These are phyloP conservation scores for Pogonophryne albipinna DNA, from an alignment of 2,797 vertebrate species.

Conservation along the genomic window DNA sequence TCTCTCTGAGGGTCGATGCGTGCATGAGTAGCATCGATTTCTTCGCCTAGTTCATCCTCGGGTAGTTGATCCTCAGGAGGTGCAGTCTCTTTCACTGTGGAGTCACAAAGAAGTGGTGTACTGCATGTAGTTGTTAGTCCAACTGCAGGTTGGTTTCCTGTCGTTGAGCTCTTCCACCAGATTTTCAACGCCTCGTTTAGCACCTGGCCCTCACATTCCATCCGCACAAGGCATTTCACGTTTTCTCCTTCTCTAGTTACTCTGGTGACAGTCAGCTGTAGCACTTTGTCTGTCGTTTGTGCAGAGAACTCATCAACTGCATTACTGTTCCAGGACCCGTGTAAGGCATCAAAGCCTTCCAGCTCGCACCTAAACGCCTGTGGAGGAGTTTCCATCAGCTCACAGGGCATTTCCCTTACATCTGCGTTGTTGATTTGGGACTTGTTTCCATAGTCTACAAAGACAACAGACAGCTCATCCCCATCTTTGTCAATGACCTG, in stretches of 20 bases:
- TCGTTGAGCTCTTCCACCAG: conserved; percentile 74
- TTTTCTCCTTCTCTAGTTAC: conserved; percentile 54
- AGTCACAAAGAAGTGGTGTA: conserved; percentile 8
- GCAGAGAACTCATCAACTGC: conserved; percentile 83
- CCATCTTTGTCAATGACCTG: conserved; percentile 78
- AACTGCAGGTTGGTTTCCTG: conserved; percentile 21
- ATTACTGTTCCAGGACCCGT: conserved; percentile 85
- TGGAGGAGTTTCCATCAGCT: conserved; percentile 81
- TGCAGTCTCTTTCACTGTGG: not conserved
- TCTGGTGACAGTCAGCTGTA: conserved; percentile 85
- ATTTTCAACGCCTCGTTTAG: conserved; percentile 87
- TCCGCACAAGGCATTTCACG: conserved; percentile 80
- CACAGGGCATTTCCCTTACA: conserved; percentile 82
- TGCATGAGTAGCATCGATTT: conserved; percentile 1
- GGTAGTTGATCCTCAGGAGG: not conserved
- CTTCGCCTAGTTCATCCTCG: not conserved
- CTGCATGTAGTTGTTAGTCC: not conserved
- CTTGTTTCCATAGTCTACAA: conserved; percentile 92
- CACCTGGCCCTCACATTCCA: conserved; percentile 82
- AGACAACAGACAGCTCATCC: conserved; percentile 78
- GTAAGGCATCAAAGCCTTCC: conserved; percentile 84
- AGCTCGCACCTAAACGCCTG: conserved; percentile 92
- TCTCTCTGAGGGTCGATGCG: not conserved
- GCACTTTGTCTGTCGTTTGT: conserved; percentile 79
- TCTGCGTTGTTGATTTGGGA: conserved; percentile 77